These are phyloP conservation scores for Urechis unicinctus DNA, from an alignment of 2,888 invertebrate genomes.

Conservation along the genomic window DNA sequence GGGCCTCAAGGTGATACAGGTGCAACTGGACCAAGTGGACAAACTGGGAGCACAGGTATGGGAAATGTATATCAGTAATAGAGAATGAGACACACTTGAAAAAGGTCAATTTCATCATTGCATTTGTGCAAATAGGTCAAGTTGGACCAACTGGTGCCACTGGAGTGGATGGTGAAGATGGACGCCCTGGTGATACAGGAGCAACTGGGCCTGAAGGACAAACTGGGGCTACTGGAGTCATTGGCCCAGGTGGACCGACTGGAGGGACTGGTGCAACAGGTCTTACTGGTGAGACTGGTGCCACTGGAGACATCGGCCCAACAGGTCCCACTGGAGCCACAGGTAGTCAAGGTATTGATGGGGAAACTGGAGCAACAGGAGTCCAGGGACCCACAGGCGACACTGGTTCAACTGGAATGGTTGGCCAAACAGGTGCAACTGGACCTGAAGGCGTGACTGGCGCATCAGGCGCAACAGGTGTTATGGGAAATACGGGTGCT, in stretches of 20 bases:
- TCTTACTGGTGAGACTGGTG: slow-evolving; percentile 8
- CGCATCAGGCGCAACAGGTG: not conserved
- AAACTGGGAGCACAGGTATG: slow-evolving; percentile 3
- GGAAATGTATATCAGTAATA: slow-evolving; percentile 2
- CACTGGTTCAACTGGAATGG: slow-evolving; percentile 9
- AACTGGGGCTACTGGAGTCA: not conserved
- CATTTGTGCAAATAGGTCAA: not conserved
- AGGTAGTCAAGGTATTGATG: slow-evolving; percentile 6
- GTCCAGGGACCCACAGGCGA: slow-evolving; percentile 8
- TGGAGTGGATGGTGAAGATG: not conserved
- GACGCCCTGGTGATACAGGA: not conserved
- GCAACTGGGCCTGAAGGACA: not conserved
- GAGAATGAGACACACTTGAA: not conserved
- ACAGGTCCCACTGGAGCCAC: slow-evolving; percentile 7
- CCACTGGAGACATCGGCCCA: slow-evolving; percentile 5
- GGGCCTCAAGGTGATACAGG: not conserved
- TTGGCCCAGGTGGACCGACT: not conserved
- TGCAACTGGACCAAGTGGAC: not conserved
- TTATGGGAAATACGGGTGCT: not conserved
- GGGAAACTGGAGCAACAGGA: slow-evolving; percentile 9
- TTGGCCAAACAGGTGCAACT: slow-evolving; percentile 6
- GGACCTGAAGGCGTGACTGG: not conserved
- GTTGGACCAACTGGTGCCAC: not conserved
- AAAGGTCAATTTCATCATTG: not conserved
- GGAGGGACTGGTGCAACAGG: not conserved